Evolutionary conservation across 2,113 vertebrate species (phyloP).

Genomic region (Gobius niger): DNA sequence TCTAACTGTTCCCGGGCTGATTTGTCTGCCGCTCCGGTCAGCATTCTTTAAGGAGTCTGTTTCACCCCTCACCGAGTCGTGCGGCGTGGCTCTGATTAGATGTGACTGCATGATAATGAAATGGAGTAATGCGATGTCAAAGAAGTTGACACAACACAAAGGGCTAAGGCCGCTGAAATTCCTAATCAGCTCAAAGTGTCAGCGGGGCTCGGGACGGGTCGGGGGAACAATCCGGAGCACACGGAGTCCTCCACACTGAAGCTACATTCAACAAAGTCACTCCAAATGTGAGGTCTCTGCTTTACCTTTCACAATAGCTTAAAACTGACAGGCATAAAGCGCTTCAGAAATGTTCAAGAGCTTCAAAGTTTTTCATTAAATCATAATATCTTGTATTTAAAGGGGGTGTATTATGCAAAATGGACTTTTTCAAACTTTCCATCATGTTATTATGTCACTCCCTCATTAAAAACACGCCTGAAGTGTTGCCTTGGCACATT

Average conservation of each 20-base stretch:
- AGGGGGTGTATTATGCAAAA: too few species aligned
- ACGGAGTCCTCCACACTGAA: constrained; percentile 47
- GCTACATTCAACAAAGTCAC: constrained; percentile 16
- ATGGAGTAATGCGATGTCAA: constrained; percentile 71
- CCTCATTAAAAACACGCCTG: too few species aligned
- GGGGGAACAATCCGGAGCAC: constrained; percentile 51
- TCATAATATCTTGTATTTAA: too few species aligned
- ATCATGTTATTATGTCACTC: too few species aligned
- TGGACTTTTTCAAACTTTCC: too few species aligned
- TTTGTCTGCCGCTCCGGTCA: constrained; percentile 57
- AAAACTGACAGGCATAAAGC: too few species aligned
- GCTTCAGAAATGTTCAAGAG: too few species aligned
- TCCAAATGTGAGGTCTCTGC: constrained; percentile 24
- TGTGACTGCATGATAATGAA: constrained; percentile 77
- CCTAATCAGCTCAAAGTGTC: constrained; percentile 77
- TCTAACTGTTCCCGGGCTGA: constrained; percentile 62
- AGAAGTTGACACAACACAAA: constrained; percentile 71
- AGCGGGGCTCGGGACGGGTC: constrained; percentile 67
- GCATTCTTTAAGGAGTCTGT: constrained; percentile 52
- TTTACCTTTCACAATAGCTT: not conserved
- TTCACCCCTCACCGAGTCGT: constrained; percentile 50
- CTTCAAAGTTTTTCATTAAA: too few species aligned
- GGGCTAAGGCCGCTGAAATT: constrained; percentile 68
- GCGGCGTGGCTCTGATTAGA: constrained; percentile 65
- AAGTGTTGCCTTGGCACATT: too few species aligned